phyloP scores from a whole-genome alignment of 1,140 invertebrate genomes.

The Aphelinus atriplicis region DNA sequence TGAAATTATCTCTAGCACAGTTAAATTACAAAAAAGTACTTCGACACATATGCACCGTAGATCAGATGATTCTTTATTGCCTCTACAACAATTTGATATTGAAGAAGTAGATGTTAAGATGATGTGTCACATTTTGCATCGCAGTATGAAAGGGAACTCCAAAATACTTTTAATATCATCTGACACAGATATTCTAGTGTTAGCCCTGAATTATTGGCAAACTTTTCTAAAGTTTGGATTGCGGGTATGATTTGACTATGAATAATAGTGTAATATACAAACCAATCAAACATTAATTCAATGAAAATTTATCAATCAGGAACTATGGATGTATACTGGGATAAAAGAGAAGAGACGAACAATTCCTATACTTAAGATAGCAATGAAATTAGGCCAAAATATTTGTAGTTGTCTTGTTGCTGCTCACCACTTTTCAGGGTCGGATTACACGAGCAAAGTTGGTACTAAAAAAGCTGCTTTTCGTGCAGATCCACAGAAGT shows the following conservation, averaged over 20 bases:
- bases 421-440: no score
- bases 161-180: background rate
- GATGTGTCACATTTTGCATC: background rate
- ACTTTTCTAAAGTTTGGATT: background rate
- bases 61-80: background rate
- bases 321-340: no score
- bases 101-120: slow-evolving; percentile 3
- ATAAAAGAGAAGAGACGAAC: no score
- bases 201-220: background rate
- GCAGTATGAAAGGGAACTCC: background rate
- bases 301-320: no score
- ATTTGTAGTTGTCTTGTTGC: background rate
- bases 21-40: background rate
- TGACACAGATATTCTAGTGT: background rate
- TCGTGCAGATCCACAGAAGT: no score
- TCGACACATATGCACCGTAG: no score
- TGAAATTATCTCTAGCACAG: background rate
- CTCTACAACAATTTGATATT: background rate
- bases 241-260: no score
- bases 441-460: no score
- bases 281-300: no score
- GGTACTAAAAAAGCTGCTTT: no score
- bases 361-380: background rate
- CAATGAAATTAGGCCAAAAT: background rate
- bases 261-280: no score